Evolutionary conservation across 2,888 invertebrate genomes (phyloP).

Genomic region (Petrophora chlorosata): DNA sequence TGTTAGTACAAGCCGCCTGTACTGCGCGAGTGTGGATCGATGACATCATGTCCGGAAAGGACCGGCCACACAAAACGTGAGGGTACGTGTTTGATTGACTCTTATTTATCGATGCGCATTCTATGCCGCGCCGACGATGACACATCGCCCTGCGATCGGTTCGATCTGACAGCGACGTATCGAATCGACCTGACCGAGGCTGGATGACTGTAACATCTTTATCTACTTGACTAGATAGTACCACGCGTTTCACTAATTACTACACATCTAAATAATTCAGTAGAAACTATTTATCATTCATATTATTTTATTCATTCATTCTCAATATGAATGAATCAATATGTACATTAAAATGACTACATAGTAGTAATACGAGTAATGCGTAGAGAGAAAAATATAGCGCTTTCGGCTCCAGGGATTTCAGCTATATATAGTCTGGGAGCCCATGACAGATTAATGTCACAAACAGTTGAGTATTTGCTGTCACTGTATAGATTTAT

Average conservation of each 20-base stretch:
- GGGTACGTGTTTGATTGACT: conserved; percentile 63
- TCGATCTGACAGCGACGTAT: conserved; percentile 27
- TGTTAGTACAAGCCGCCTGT: conserved; percentile 69
- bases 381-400: not conserved
- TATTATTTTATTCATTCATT: conserved; percentile 15
- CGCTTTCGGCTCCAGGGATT: too few relatives aligned
- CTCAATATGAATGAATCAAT: conserved; percentile 10
- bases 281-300: conserved; percentile 15
- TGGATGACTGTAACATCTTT: conserved; percentile 8
- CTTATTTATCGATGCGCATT: conserved; percentile 56
- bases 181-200: conserved; percentile 6
- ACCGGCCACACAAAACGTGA: conserved; percentile 75
- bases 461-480: too few relatives aligned
- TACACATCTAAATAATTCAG: conserved; percentile 5
- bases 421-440: not conserved
- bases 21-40: conserved; percentile 66
- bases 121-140: conserved; percentile 54
- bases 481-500: too few relatives aligned
- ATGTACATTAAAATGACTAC: conserved; percentile 7
- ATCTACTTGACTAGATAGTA: conserved; percentile 12
- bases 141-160: conserved; percentile 51
- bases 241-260: conserved; percentile 12
- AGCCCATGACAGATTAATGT: not conserved
- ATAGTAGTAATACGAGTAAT: not conserved
- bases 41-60: conserved; percentile 80